Evolutionary conservation across 37 sponge, comb jelly and placozoan species (phyloP).

Genomic region (Cladorhizidae sp.): DNA sequence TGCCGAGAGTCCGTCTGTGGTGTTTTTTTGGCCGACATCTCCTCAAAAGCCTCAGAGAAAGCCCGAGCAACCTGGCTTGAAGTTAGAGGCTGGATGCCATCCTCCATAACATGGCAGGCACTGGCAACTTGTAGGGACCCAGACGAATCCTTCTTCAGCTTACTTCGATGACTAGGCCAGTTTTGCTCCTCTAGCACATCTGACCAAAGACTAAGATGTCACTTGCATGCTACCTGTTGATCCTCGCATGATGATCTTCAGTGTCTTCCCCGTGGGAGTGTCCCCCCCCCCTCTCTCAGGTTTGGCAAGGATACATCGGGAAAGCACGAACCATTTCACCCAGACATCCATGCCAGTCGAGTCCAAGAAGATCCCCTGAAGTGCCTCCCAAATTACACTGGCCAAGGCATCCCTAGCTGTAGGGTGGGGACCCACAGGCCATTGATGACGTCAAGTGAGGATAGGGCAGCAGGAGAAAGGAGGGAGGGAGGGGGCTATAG

Average conservation of each 20-base stretch:
- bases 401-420: conserved; percentile 6
- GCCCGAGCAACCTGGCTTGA: conserved; percentile 10
- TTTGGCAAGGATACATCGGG: not conserved
- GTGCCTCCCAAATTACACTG: not conserved
- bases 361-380: not conserved
- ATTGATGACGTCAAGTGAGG: not conserved
- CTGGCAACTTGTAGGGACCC: not conserved
- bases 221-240: not conserved
- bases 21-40: not conserved
- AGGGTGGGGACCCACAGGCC: not conserved
- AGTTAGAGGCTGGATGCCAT: conserved; percentile 3
- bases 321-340: not conserved
- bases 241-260: not conserved
- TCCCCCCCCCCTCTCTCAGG: not conserved
- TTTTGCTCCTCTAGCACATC: not conserved
- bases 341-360: not conserved
- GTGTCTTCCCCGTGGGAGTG: not conserved
- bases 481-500: too few relatives aligned
- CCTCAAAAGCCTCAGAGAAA: not conserved
- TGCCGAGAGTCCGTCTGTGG: not conserved
- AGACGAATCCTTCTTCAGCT: too few relatives aligned
- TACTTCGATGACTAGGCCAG: too few relatives aligned
- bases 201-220: not conserved
- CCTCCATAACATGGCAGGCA: not conserved
- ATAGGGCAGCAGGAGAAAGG: not conserved